Conservation (phyloP, 2,113 vertebrate genomes). For the Entelurus aequoreus region DNA sequence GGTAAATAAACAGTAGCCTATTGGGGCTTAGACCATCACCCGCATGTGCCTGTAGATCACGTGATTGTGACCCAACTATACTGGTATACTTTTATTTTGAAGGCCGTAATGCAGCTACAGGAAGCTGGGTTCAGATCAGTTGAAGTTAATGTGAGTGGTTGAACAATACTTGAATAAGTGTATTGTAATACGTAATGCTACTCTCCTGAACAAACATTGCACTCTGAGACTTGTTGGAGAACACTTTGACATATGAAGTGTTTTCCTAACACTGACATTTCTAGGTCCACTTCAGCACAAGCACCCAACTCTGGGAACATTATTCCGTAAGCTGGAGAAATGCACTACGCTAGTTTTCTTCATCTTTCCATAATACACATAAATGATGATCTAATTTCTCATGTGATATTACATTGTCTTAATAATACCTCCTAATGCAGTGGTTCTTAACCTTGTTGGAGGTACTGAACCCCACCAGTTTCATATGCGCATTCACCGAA, state of each 20-base stretch:
- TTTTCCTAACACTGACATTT: constrained; percentile 41
- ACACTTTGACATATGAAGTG: constrained; percentile 36
- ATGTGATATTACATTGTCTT: neutral
- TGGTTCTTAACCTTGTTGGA: no score
- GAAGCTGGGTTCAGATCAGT: constrained; percentile 2
- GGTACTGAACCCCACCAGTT: no score
- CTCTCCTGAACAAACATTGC: constrained; percentile 2
- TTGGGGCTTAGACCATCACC: no score
- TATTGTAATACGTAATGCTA: constrained; percentile 12
- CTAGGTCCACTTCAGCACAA: constrained; percentile 38
- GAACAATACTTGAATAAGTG: neutral
- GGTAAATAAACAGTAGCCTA: no score
- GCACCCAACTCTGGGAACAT: constrained; percentile 17
- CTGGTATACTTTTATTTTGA: no score
- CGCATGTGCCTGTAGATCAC: no score
- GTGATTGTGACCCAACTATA: no score
- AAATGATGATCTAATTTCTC: neutral
- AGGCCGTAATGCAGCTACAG: neutral
- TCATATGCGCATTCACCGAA: no score
- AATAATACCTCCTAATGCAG: no score
- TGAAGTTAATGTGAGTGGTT: neutral
- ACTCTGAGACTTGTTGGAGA: constrained; percentile 21
- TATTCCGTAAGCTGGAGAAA: constrained; percentile 16
- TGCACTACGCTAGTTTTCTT: constrained; percentile 14
- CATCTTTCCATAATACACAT: neutral